Percentiles rank a stretch among this genome's conserved stretches.
Evolutionary conservation across 2,797 vertebrate species (phyloP).

Genomic region (Peromyscus nudipes): DNA sequence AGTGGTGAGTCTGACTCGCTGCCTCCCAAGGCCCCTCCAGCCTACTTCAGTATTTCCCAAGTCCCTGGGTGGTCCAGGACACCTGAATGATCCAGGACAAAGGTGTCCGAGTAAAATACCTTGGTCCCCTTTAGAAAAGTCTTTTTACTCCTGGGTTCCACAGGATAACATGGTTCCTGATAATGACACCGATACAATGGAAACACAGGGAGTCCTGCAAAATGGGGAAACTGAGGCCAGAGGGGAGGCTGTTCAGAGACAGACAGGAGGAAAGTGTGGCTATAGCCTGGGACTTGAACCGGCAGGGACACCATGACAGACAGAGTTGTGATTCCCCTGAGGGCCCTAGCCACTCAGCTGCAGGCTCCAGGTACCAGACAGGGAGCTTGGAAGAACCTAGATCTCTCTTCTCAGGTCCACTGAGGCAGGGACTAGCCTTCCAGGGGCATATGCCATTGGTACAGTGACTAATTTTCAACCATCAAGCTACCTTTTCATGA

Average conservation of each 20-base stretch:
- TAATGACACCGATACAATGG: background rate
- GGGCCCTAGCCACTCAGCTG: background rate
- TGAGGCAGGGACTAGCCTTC: background rate
- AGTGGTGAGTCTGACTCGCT: background rate
- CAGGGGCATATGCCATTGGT: background rate
- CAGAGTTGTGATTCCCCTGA: background rate
- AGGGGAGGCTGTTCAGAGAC: background rate
- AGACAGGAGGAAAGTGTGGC: background rate
- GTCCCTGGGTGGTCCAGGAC: too few relatives aligned
- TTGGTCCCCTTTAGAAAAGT: background rate
- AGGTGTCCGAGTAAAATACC: background rate
- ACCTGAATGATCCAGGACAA: background rate
- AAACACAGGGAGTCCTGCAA: background rate
- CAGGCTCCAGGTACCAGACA: background rate
- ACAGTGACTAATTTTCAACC: background rate
- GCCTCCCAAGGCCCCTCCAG: background rate
- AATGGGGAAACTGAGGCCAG: background rate
- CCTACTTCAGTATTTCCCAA: background rate
- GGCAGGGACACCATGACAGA: background rate
- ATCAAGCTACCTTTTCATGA: background rate
- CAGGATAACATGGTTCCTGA: too few relatives aligned
- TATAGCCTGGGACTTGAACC: background rate
- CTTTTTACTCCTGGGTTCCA: background rate
- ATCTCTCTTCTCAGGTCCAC: background rate
- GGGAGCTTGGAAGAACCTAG: background rate